phyloP scores from a whole-genome alignment of 37 sponge, comb jelly and placozoan species.

The Cliona cf. orientalis region DNA sequence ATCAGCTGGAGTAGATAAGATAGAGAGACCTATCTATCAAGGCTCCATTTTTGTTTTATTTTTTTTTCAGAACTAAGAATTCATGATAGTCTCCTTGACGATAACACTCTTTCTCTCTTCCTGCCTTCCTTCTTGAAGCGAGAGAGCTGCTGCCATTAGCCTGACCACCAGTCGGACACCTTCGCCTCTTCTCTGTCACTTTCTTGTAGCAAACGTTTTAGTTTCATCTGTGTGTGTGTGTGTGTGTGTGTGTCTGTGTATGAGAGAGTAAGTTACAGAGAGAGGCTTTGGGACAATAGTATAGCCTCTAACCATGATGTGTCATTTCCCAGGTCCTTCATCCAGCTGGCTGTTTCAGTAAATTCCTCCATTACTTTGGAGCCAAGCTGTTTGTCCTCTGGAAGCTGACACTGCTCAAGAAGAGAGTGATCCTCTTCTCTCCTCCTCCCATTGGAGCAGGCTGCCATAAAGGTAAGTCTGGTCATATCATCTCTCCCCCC shows the following conservation, averaged over 20 bases:
- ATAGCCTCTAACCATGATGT: neutral
- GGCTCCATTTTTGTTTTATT: too few relatives aligned
- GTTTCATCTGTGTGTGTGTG: neutral
- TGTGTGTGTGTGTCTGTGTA: neutral
- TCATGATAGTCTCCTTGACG: too few relatives aligned
- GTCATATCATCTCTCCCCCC: neutral
- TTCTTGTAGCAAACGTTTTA: neutral
- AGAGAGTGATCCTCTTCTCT: constrained; percentile 85
- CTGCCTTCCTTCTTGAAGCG: too few relatives aligned
- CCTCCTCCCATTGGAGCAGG: constrained; percentile 90
- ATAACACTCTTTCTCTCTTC: too few relatives aligned
- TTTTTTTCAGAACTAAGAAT: too few relatives aligned
- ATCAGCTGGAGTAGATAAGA: too few relatives aligned
- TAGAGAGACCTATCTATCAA: too few relatives aligned
- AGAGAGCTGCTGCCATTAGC: too few relatives aligned
- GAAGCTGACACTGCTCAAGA: constrained; percentile 88
- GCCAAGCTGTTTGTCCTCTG: constrained; percentile 89
- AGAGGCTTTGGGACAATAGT: neutral
- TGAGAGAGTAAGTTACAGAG: neutral
- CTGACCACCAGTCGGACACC: too few relatives aligned
- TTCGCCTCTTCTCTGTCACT: neutral
- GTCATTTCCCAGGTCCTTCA: constrained; percentile 32
- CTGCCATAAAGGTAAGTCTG: constrained; percentile 78
- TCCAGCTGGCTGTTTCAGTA: constrained; percentile 70
- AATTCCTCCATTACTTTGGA: constrained; percentile 82